Evolutionary conservation across 2,797 vertebrate species (phyloP), one percentile per base, ranked within the genome.

Genomic region (Alectoris magna): DNA sequence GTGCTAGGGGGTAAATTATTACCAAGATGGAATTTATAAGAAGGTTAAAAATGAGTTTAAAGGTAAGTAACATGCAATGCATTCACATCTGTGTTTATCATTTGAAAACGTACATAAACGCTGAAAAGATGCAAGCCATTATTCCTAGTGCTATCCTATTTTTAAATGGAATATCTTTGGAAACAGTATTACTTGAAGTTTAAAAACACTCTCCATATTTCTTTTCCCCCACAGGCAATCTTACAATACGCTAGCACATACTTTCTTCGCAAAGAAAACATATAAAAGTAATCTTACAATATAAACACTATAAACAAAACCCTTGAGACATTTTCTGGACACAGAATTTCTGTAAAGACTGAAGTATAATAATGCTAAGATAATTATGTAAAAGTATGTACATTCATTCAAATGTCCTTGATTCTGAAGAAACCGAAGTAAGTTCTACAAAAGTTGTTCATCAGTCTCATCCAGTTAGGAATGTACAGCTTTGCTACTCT

Each of bases 241-340:
- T 87, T 91, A 91, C 23, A 87, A 74, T 90, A 87, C 58, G 73
- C 51, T 77, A 83, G 51, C 56, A 85, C 5, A 27, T 24, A 83
- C 46, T 77, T 94, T 94, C 63, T 91, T 82, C 88, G 88, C 67
- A 68, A 90, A 80, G 78, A 86, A 96, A 95, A 94, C 69, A 90
- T 90, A 96, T 91, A 96, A 93, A 93, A 95, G 91, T 86, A 88
- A 83, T 94, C 81, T 97, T 93, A 95, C 84, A 93, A 46, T 81
- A 91, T 89, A 87, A 91, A 96, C 87, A 96, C 39, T 96, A 96
- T 95, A 79, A 96, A 97, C 95, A 96, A 78, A 39, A 76, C 70
- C 67, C 80, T 95, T 79, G 79, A 94, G 77, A 88, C 23, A 81
- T 77, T 46, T 83, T 93, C 56, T 90, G 76, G 63, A 88, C 60